These are phyloP conservation scores for Drosophila nigritarsus DNA, from an alignment of 2,888 invertebrate species.

Conservation along the genomic window DNA sequence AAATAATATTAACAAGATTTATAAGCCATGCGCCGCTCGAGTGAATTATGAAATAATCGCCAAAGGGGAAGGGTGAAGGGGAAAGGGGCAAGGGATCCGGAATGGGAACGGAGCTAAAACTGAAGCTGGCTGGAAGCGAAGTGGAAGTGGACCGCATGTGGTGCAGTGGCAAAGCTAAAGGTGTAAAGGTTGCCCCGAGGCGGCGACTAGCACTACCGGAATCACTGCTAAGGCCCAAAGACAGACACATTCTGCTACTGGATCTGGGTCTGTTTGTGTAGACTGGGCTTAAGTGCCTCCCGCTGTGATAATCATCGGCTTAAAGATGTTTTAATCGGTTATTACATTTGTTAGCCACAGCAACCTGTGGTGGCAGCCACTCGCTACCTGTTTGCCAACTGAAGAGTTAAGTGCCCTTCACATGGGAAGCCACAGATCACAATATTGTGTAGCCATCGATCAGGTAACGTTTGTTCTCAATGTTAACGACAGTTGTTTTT, in stretches of 20 bases:
- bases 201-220: conserved; percentile 65
- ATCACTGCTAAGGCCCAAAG: conserved; percentile 30
- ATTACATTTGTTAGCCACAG: conserved; percentile 69
- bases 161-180: conserved; percentile 52
- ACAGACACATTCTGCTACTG: conserved; percentile 26
- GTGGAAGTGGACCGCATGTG: conserved; percentile 52
- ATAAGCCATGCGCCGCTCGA: conserved; percentile 52
- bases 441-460: not conserved
- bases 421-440: conserved; percentile 2
- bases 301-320: conserved; percentile 83
- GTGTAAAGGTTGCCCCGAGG: conserved; percentile 69
- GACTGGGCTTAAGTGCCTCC: conserved; percentile 51
- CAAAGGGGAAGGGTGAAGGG: not conserved
- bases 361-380: conserved; percentile 26
- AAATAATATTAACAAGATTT: conserved; percentile 83
- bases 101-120: conserved; percentile 3
- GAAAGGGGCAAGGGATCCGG: not conserved
- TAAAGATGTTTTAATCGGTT: conserved; percentile 82
- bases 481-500: not conserved
- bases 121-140: conserved; percentile 1
- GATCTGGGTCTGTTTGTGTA: conserved; percentile 22
- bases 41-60: conserved; percentile 78
- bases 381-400: conserved; percentile 51
- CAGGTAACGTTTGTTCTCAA: not conserved
- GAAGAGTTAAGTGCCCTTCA: conserved; percentile 14